These are phyloP conservation scores for Papio anubis DNA, from an alignment of 2,113 vertebrate genomes.

Conservation along the genomic window DNA sequence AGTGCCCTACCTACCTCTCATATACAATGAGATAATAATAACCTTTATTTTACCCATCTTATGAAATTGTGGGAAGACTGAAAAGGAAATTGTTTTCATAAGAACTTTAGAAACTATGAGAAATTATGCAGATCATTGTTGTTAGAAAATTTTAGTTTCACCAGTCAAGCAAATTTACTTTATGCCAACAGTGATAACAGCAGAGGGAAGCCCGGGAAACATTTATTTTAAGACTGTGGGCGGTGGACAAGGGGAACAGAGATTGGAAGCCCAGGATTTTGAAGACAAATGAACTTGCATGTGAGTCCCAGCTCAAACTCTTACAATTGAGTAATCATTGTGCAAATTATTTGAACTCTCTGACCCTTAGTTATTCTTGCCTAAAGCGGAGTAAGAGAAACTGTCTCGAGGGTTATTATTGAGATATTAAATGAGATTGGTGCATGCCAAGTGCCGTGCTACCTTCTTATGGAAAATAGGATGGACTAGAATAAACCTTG, in stretches of 20 bases:
- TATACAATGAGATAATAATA: not conserved
- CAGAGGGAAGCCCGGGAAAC: not conserved
- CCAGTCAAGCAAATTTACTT: not conserved
- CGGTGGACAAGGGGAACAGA: accelerated
- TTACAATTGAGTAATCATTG: not conserved
- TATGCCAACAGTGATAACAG: accelerated
- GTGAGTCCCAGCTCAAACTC: not conserved
- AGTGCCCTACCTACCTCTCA: not conserved
- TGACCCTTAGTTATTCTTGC: not conserved
- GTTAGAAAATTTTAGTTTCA: not conserved
- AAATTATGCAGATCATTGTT: not conserved
- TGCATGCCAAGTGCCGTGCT: not conserved
- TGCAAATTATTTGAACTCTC: not conserved
- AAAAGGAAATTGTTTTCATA: not conserved
- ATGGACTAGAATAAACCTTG: not conserved
- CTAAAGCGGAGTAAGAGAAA: not conserved
- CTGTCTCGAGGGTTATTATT: accelerated
- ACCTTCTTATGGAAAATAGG: not conserved
- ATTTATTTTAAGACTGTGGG: not conserved
- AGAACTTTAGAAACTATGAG: not conserved
- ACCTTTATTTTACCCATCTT: not conserved
- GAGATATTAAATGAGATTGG: not conserved
- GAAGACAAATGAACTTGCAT: not conserved
- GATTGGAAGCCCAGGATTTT: not conserved
- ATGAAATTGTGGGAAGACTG: not conserved